Percentiles rank a stretch among this genome's conserved stretches.
Conservation (phyloP, 2,888 invertebrate species). For the Branchellion lobata region DNA sequence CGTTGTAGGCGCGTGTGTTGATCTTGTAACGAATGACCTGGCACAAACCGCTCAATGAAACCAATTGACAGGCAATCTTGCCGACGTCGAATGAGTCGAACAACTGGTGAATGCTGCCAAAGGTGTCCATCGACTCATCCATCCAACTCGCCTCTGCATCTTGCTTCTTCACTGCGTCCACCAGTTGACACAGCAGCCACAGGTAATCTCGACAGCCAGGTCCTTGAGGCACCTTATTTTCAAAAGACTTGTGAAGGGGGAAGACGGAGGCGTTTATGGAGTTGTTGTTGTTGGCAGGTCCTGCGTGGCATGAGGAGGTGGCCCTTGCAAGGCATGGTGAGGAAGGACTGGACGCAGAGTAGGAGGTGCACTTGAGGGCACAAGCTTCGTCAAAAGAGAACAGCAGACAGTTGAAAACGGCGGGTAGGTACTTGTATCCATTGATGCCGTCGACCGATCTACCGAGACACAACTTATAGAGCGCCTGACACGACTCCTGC, state of each 20-base stretch:
- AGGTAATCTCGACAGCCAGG: conserved; percentile 92
- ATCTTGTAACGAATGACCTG: conserved; percentile 74
- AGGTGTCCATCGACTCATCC: conserved; percentile 60
- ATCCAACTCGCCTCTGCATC: conserved; percentile 60
- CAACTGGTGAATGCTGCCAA: background rate
- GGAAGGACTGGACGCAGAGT: background rate
- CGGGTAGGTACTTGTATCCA: conserved; percentile 66
- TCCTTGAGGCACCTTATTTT: conserved; percentile 79
- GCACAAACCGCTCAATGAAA: conserved; percentile 74
- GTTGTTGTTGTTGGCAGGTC: no score
- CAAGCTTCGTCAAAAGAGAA: conserved; percentile 81
- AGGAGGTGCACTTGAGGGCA: conserved; percentile 73
- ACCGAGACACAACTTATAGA: conserved; percentile 83
- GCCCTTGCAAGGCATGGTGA: conserved; percentile 5
- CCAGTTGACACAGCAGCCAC: conserved; percentile 83
- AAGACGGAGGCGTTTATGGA: conserved; percentile 1
- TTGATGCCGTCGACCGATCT: conserved; percentile 59
- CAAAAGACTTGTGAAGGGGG: conserved; percentile 41
- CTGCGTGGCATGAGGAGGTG: background rate
- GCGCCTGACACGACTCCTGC: conserved; percentile 84
- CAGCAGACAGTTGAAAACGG: conserved; percentile 78
- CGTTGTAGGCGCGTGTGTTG: conserved; percentile 76
- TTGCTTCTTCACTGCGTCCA: conserved; percentile 72
- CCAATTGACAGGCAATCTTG: conserved; percentile 54
- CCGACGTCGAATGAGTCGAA: background rate